phyloP scores from a whole-genome alignment of 92 coral and sea anemone genomes.

The Phymanthus crucifer region DNA sequence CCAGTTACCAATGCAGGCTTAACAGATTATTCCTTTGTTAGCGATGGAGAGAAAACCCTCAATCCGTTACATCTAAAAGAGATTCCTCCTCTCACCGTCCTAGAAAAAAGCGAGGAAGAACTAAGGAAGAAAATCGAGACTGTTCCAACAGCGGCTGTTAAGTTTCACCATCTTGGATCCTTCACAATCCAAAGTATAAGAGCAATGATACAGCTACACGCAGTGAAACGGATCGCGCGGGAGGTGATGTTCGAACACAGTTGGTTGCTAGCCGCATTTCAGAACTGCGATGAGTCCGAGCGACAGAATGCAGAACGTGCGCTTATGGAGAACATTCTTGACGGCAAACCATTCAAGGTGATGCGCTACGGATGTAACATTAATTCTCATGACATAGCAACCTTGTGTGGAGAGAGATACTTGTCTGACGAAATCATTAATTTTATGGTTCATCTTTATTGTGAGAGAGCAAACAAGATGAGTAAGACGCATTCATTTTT shows the following conservation, averaged over 20 bases:
- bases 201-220: constrained; percentile 16
- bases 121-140: neutral
- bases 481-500: neutral
- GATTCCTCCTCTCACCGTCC: constrained; percentile 5
- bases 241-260: constrained; percentile 11
- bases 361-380: constrained; percentile 26
- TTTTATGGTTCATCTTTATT: constrained; percentile 23
- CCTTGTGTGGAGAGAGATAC: constrained; percentile 49
- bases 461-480: constrained; percentile 29
- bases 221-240: neutral
- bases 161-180: neutral
- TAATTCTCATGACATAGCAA: constrained; percentile 41
- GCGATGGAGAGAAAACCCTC: neutral
- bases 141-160: neutral
- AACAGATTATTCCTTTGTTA: neutral
- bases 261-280: constrained; percentile 3
- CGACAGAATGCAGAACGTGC: neutral
- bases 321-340: neutral
- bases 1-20: constrained; percentile 3
- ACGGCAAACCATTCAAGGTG: constrained; percentile 5
- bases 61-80: constrained; percentile 11
- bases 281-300: neutral
- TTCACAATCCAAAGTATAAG: constrained; percentile 13
- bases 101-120: constrained; percentile 4
- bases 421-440: constrained; percentile 40